Evolutionary conservation across 1,140 invertebrate species (phyloP), one percentile per base, ranked within the genome.

Genomic region (Lepidurus couesii): DNA sequence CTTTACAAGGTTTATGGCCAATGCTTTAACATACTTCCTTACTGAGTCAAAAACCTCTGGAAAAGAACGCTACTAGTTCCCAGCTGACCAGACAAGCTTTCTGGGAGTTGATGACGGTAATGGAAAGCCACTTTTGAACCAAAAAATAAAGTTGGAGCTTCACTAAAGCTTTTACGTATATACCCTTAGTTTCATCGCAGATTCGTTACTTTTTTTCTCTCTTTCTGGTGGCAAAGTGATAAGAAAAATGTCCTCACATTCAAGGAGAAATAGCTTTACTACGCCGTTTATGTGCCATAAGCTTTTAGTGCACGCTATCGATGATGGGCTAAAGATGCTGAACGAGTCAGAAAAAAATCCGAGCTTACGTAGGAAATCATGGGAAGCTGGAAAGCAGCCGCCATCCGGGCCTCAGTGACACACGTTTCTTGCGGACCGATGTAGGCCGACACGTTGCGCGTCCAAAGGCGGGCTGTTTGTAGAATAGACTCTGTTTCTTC

Each of bases 361-460:
- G 16, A 47, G 87, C 90, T 90, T 83, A 90, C 90, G 81, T 91
- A 90, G 10, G 89, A 90, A 43, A 91, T 89, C 86, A 91, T 90
- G 0, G 90, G 89, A 42, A 98, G 86, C 85, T 98, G 97, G 84
- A 98, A 96, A n/a, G 95, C 92, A 0, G 95, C 93, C 0, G 97
- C 96, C 90, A 98, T 94, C 77, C 91, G 90, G 0, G 93, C 96
- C 85, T 98, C 97, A 84, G 97, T 94, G 1, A 95, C 89, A 84
- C 96, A 98, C 0, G 95, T 96, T 85, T 97, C 95, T 84, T 98
- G 96, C 0, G 96, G 96, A 0, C 97, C 97, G 80, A 98, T 93
- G 82, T 93, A 97, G 44, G 91, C 96, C 0, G 92, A 93, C 53
- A 98, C 90, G 81, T 95, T 95, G 80, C 89, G 87, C 42, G 90